Evolutionary conservation across 2,888 invertebrate genomes (phyloP).

Genomic region (Keiferia lycopersicella): DNA sequence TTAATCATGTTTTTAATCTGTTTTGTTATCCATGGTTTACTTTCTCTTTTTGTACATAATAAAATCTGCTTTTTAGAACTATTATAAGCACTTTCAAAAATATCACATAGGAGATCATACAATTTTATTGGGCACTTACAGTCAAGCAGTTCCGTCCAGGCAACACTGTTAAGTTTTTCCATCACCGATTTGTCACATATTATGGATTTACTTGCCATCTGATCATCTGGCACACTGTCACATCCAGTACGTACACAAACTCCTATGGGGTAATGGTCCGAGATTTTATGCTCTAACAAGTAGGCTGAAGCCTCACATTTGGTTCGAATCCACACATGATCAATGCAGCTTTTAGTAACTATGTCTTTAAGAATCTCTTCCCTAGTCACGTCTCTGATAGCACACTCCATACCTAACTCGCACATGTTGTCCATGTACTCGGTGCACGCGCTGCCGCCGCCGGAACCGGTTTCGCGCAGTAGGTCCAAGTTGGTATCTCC

Average conservation of each 20-base stretch:
- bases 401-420: conserved; percentile 19
- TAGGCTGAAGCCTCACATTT: conserved; percentile 11
- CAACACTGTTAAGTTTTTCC: background rate
- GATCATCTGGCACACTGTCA: background rate
- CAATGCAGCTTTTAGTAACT: conserved; percentile 28
- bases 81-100: background rate
- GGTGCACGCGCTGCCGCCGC: background rate
- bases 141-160: background rate
- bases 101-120: background rate
- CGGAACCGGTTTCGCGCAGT: background rate
- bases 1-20: background rate
- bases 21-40: background rate
- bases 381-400: conserved; percentile 11
- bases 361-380: conserved; percentile 1
- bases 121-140: background rate
- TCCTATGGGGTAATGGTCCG: conserved; percentile 26
- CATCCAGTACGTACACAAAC: background rate
- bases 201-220: background rate
- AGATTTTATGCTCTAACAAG: background rate
- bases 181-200: background rate
- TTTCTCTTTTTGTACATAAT: background rate
- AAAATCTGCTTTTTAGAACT: background rate
- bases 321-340: conserved; percentile 29
- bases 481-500: background rate
- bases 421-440: conserved; percentile 18